Base-by-base conservation (phyloP, 2,113 vertebrate species). In the Electrona antarctica region DNA sequence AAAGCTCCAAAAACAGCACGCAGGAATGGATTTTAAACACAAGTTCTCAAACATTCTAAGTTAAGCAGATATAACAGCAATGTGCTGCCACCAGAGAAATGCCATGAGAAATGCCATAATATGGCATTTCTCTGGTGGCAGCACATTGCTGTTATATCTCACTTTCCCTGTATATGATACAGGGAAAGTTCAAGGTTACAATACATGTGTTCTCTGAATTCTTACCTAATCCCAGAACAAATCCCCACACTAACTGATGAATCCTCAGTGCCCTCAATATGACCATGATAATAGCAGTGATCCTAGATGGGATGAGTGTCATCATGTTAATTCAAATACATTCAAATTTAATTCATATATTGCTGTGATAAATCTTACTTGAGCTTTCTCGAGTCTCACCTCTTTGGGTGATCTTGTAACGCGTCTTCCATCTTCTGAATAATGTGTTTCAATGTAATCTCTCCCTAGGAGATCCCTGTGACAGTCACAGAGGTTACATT, bases 261-360 rank as follows among this genome's bases (percentile, higher is more conserved):
- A 78, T 86, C 71, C 0, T 41, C 4, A 6, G 95, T 41, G n/a
- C 93, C 95, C 13, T 78, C 77, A 46, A 98, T 79, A 0, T 84
- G 81, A 5, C 97, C 97, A 15, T 98, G 97, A 71, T 98, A 98
- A 81, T 93, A 94, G 82, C 97, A 98, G 65, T 95, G 95, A 2
- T 96, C 95, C 97, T 98, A 55, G 1, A 62, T 21, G 46, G 12
- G 29, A 63, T 50, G 11, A 59, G 21, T 47, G 46, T 41, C 29
- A 62, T 47, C 54, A 56, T 10, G 7, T 41, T 41, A 41, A 41
- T 41, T 41, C 3, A 41, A 41, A 41, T 41, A 41, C 33, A 54
- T 11, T 11, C 7, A 7, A 28, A 15, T 15, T 21, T 9, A 58
- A 41, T 11, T 21, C 13, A 50, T 73, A 9, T 7, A 46, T 12